These are phyloP conservation scores for Hydrocynus forskahlii DNA, from an alignment of 2,797 vertebrate species.

Conservation along the genomic window DNA sequence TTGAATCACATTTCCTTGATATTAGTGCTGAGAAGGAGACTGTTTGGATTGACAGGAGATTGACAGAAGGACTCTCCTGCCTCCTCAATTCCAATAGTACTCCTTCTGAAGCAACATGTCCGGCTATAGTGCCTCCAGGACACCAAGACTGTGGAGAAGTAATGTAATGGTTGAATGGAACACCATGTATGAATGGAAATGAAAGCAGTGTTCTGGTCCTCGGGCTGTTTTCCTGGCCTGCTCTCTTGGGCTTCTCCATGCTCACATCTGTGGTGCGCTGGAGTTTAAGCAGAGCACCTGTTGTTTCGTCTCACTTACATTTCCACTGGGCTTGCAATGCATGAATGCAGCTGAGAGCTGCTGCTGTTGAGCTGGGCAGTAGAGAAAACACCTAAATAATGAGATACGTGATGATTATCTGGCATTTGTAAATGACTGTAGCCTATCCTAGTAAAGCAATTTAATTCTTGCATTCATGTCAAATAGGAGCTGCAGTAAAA, in stretches of 20 bases:
- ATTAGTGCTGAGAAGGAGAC: too few relatives aligned
- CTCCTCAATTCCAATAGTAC: background rate
- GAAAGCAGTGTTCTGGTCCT: slow-evolving; percentile 18
- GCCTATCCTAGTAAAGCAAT: background rate
- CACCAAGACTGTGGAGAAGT: slow-evolving; percentile 18
- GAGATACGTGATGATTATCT: background rate
- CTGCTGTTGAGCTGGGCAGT: background rate
- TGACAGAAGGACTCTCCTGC: background rate
- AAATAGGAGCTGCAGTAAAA: background rate
- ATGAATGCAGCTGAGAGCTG: background rate
- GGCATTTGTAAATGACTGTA: background rate
- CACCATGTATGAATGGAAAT: background rate
- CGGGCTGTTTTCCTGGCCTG: slow-evolving; percentile 29
- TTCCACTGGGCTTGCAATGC: background rate
- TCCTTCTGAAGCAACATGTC: background rate
- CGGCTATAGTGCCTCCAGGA: background rate
- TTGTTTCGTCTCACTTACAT: slow-evolving; percentile 13
- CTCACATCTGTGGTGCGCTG: slow-evolving; percentile 25
- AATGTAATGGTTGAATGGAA: background rate
- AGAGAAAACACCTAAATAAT: background rate
- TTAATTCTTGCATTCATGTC: background rate
- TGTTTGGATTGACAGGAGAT: too few relatives aligned
- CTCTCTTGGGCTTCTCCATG: slow-evolving; percentile 32
- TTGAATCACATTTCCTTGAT: too few relatives aligned
- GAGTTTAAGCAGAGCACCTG: slow-evolving; percentile 13